Percentiles rank a stretch among this genome's conserved stretches.
phyloP scores from a whole-genome alignment of 1,140 invertebrate species.

The Macrobrachium rosenbergii region DNA sequence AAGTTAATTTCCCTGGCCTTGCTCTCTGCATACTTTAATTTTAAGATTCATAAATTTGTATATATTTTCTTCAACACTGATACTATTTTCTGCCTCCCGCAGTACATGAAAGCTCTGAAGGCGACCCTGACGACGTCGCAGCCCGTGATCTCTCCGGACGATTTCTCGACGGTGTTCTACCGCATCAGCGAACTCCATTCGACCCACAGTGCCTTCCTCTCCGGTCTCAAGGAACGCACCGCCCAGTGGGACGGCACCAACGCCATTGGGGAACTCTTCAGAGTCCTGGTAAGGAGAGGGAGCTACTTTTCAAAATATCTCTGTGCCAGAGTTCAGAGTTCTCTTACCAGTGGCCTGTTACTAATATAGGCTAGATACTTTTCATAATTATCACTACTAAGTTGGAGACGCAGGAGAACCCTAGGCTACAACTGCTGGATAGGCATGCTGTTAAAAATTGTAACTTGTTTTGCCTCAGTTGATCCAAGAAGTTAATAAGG shows the following conservation, averaged over 20 bases:
- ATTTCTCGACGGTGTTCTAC: constrained; percentile 92
- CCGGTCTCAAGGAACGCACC: constrained; percentile 75
- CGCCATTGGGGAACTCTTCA: constrained; percentile 73
- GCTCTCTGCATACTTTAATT: neutral
- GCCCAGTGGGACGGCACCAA: constrained; percentile 69
- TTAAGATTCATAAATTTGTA: neutral
- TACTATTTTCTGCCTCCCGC: constrained; percentile 67
- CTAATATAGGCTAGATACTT: too few species aligned
- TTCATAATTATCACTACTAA: too few species aligned
- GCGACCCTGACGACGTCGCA: constrained; percentile 88
- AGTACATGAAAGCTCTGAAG: constrained; percentile 94
- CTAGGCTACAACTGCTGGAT: too few species aligned
- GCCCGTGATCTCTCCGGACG: constrained; percentile 88
- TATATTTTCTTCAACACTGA: neutral
- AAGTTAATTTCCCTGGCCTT: too few species aligned
- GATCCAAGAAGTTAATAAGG: too few species aligned
- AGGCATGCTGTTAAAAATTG: too few species aligned
- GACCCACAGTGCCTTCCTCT: constrained; percentile 85
- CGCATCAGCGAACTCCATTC: constrained; percentile 90
- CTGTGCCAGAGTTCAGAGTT: neutral
- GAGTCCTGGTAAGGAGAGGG: constrained; percentile 69
- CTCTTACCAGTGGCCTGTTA: neutral
- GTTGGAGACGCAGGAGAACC: too few species aligned
- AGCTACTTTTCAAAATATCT: neutral
- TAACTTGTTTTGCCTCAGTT: too few species aligned